Evolutionary conservation across 2,888 invertebrate genomes (phyloP).

Genomic region (Parascotia fuliginaria): DNA sequence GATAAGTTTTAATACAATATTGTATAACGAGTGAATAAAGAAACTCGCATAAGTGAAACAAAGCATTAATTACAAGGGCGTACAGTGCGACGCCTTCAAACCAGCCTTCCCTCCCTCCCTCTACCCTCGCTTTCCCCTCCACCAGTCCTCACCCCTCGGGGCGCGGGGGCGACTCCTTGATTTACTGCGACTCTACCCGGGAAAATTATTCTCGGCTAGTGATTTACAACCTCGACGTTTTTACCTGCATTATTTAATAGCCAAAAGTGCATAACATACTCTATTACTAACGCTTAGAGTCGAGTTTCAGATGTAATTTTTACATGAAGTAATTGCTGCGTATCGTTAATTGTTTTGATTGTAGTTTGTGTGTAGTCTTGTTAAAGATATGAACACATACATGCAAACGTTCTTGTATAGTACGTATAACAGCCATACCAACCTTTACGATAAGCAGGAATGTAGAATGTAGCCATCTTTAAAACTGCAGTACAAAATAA

Average conservation of each 20-base stretch:
- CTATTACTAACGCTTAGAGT: constrained; percentile 25
- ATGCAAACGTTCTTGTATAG: not conserved
- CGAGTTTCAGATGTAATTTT: constrained; percentile 15
- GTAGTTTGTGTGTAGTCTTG: constrained; percentile 20
- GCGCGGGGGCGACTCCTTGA: constrained; percentile 38
- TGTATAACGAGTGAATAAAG: constrained; percentile 25
- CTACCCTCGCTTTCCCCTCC: not conserved
- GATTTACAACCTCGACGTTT: constrained; percentile 69
- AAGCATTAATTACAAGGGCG: constrained; percentile 45
- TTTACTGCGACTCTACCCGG: constrained; percentile 56
- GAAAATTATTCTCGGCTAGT: constrained; percentile 71
- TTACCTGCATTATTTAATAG: constrained; percentile 60
- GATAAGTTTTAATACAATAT: constrained; percentile 20
- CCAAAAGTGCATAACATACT: constrained; percentile 24
- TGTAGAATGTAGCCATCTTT: too few relatives aligned
- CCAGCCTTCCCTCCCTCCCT: not conserved
- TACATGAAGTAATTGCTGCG: constrained; percentile 39
- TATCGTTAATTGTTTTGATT: constrained; percentile 47
- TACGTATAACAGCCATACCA: not conserved
- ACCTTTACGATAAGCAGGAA: too few relatives aligned
- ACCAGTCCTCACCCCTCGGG: constrained; percentile 8
- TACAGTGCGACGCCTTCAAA: constrained; percentile 17
- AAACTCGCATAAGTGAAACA: constrained; percentile 43
- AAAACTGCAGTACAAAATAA: too few relatives aligned
- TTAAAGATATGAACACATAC: constrained; percentile 10